A percentile compares a stretch with the other conserved stretches of the same genome.
Evolutionary conservation across 64 coral and sea anemone species (phyloP).

Genomic region (Acropora tenuis): DNA sequence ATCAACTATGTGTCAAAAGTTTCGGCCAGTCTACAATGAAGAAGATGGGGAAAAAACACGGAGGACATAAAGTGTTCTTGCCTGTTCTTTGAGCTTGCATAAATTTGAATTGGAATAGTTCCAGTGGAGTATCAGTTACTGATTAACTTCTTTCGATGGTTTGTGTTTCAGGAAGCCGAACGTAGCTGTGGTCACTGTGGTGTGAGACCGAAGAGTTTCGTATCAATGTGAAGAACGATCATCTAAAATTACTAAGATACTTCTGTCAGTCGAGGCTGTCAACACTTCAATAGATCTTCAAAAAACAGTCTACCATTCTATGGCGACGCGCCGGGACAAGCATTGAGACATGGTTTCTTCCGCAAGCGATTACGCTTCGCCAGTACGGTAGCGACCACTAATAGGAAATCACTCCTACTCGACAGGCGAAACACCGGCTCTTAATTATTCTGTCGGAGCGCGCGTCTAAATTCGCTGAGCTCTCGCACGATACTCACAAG

Average conservation of each 20-base stretch:
- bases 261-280: background rate
- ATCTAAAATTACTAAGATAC: background rate
- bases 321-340: conserved; percentile 2
- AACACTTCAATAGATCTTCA: conserved; percentile 8
- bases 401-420: background rate
- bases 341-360: background rate
- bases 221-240: background rate
- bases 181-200: too few species aligned
- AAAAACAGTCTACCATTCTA: background rate
- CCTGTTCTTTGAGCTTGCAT: too few species aligned
- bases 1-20: too few species aligned
- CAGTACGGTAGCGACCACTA: background rate
- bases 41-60: too few species aligned
- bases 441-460: background rate
- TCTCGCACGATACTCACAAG: background rate
- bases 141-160: too few species aligned
- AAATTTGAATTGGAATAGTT: too few species aligned
- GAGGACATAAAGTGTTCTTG: too few species aligned
- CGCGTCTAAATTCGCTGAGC: background rate
- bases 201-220: background rate
- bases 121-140: too few species aligned
- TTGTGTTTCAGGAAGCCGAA: too few species aligned
- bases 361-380: background rate
- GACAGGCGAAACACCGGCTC: too few species aligned
- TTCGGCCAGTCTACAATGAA: too few species aligned